Evolutionary conservation across 2,888 invertebrate species (phyloP), one percentile per base, ranked within the genome.

Genomic region (Lasioglossum villosulum): DNA sequence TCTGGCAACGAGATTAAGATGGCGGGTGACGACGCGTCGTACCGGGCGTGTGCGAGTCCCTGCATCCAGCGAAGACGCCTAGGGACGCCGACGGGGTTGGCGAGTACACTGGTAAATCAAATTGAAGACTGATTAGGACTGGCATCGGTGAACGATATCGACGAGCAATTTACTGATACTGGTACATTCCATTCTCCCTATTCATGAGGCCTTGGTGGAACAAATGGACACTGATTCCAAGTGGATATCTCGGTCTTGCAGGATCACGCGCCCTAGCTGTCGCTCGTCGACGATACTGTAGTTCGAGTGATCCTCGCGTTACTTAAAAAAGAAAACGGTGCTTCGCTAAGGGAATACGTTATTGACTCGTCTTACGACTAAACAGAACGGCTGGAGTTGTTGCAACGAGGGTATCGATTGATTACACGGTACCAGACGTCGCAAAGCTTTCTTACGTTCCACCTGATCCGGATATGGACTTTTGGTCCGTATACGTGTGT

Each of bases 101-200:
- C 68, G 59, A 14, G 42, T 23, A 78, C 52, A 4, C 39, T 23
- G 63, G 70, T 75, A 30, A 79, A 86, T 86, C 86, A 59, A 87
- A 80, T 78, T 66, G 78, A 83, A 87, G 87, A 87, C 87, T 78
- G 87, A 87, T 80, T 45, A 70, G 75, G 68, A 78, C 34, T 48
- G 68, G 68, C 59, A 42, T 75, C 56, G 75, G 71, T 37, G 77
- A 71, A 72, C 56, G 39, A 77, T 39, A 71, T 59, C 80, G 80
- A 76, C 75, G 14, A 56, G 75, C 76, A 52, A 82, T 76, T 82
- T 74, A 76, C 71, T 34, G 78, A 85, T 81, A 76, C 78, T 52
- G 82, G 37, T 80, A 87, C 87, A 86, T 87, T 87, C 87, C 87
- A 83, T 80, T 42, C 83, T 48, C 27, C 48, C 42, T 78, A n/a